Conservation (phyloP, 2,797 vertebrate genomes). For the Hirundo rustica region DNA sequence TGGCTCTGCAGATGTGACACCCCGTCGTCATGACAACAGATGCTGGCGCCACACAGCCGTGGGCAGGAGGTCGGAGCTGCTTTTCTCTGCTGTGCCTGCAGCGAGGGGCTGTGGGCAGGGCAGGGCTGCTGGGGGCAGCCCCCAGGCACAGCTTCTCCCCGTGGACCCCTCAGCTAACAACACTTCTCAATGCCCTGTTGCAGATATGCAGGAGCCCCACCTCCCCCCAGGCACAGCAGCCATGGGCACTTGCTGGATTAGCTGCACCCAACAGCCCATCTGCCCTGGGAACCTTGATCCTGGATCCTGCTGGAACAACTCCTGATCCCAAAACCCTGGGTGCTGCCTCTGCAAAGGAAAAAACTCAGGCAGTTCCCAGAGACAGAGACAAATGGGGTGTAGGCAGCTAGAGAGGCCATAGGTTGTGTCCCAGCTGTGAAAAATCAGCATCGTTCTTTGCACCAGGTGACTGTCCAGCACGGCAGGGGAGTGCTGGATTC, state of each 20-base stretch:
- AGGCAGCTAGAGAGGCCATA: background rate
- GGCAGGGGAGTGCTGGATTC: background rate
- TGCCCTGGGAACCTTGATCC: background rate
- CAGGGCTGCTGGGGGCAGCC: background rate
- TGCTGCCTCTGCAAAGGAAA: background rate
- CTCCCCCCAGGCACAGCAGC: background rate
- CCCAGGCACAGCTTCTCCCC: rapidly evolving
- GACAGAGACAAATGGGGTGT: background rate
- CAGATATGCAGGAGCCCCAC: background rate
- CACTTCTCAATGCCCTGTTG: background rate
- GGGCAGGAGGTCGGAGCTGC: background rate
- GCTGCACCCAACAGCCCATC: background rate
- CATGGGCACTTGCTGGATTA: background rate
- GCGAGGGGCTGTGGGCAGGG: background rate
- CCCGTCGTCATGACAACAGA: slow-evolving; percentile 17
- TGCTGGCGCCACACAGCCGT: background rate
- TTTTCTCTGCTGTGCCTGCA: background rate
- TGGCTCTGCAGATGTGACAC: slow-evolving; percentile 47
- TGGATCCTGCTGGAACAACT: background rate
- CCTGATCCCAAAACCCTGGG: background rate
- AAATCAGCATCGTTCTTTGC: background rate
- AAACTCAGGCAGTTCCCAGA: background rate
- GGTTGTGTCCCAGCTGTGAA: background rate
- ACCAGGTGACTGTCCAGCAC: background rate
- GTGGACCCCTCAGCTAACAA: background rate